A percentile compares a stretch with the other conserved stretches of the same genome.
Evolutionary conservation across 1,140 invertebrate genomes (phyloP).

Genomic region (Bombus polaris): DNA sequence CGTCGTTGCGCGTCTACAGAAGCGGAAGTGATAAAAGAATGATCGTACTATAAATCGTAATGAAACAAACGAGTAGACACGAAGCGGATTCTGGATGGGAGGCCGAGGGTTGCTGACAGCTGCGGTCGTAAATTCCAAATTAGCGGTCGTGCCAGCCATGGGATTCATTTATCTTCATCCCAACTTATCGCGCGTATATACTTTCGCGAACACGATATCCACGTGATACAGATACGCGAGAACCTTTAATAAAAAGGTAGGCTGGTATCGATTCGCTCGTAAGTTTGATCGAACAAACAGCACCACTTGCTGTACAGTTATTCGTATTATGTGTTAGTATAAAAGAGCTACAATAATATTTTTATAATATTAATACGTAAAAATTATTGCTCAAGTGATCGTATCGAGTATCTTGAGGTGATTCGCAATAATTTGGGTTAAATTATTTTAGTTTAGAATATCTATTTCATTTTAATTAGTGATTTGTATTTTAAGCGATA

Average conservation of each 20-base stretch:
- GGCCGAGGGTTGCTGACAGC: background rate
- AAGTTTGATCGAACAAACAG: background rate
- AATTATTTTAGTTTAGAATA: too few species aligned
- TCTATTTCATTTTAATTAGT: too few species aligned
- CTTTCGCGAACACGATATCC: conserved; percentile 28
- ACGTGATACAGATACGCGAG: background rate
- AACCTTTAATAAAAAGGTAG: background rate
- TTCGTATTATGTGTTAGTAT: background rate
- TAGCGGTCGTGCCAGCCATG: conserved; percentile 19
- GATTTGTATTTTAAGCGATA: too few species aligned
- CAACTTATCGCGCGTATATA: conserved; percentile 35
- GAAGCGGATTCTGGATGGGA: background rate
- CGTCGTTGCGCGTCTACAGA: background rate
- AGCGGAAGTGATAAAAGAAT: conserved; percentile 25
- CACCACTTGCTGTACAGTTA: background rate
- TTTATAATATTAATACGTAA: background rate
- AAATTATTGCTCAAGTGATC: too few species aligned
- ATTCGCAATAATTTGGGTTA: too few species aligned
- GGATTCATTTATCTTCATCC: conserved; percentile 53
- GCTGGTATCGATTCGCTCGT: background rate
- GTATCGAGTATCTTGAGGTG: too few species aligned
- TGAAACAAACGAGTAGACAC: conserved; percentile 12
- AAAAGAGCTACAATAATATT: background rate
- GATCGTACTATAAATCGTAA: conserved; percentile 27
- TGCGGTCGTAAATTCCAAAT: conserved; percentile 38